Conservation (phyloP, 2,797 vertebrate genomes). For the Rhincodon typus region DNA sequence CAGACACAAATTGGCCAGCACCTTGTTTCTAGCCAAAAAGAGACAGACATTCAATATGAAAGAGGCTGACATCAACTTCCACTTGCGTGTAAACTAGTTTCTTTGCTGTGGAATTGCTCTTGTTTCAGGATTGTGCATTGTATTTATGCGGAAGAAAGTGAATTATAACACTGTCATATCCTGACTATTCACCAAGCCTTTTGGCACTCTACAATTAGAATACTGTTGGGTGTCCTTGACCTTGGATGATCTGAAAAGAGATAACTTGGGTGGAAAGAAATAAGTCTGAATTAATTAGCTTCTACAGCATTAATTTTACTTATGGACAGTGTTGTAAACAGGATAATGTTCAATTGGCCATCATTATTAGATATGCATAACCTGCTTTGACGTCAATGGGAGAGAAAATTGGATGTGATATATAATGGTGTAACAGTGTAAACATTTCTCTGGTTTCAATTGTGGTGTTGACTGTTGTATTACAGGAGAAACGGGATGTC, state of each 20-base stretch:
- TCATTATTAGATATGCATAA: background rate
- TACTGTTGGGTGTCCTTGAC: background rate
- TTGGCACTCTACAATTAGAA: background rate
- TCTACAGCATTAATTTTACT: background rate
- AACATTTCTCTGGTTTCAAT: too few relatives aligned
- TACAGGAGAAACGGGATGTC: background rate
- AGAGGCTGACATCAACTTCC: background rate
- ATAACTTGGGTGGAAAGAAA: background rate
- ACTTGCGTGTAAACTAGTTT: background rate
- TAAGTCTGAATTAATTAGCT: background rate
- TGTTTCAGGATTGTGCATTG: background rate
- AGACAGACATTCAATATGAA: background rate
- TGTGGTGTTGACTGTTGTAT: too few relatives aligned
- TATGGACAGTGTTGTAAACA: background rate
- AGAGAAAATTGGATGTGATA: background rate
- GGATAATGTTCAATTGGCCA: background rate
- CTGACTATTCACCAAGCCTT: background rate
- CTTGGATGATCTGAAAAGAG: background rate
- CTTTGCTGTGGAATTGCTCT: background rate
- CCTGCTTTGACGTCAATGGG: too few relatives aligned
- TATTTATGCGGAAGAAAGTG: background rate
- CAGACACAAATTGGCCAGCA: conserved; percentile 69
- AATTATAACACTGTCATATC: background rate
- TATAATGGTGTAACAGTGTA: background rate
- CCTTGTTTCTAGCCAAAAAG: conserved; percentile 59